Base-by-base conservation (phyloP, 2,113 vertebrate genomes). In the Oncorhynchus nerka region DNA sequence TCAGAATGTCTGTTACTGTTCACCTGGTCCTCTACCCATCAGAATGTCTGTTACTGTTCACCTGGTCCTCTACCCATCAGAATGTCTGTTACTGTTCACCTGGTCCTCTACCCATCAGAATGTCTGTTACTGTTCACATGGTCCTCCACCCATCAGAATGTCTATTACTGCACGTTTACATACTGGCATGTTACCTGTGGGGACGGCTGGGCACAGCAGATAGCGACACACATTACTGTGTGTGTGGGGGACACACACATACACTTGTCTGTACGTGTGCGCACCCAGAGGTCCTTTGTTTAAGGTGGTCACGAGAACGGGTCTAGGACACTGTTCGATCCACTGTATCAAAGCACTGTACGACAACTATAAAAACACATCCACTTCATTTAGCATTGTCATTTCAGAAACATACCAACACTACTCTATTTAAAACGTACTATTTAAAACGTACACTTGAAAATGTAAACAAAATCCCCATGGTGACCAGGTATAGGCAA, bases 211-310 rank as follows among this genome's bases (percentile, higher is more conserved):
- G 88, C 55, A 67, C 66, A 73, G 55, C 20, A 64, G 22, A 26
- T 26, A 22, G 61, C 8, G 24, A 55, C 78, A 81, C 80, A 73
- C 68, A 85, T 8, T 45, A 9, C 6, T 73, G 74, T 86, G 75
- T 80, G 59, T 80, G 12, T 64, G 32, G 32, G 32, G 32, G 32
- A 0, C 0, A 6, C 5, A 81, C 80, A 74, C 68, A 85, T 34
- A 34, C 6, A 34, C 34, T 34, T 34, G 34, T 34, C 34, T 34
- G 34, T 34, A 34, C 19, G 26, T 59, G n/a, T n/a, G 39, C 15
- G 48, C 74, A 82, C 70, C 72, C 80, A 74, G 73, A 57, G 84
- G 71, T 90, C 82, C 89, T 92, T 93, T 92, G 90, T 92, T 86
- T 81, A 83, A 83, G 82, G 73, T 39, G 71, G 86, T 89, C 89